A percentile compares a stretch with the other conserved stretches of the same genome.
phyloP scores from a whole-genome alignment of 2,888 invertebrate genomes.

The Mesoligia furuncula region DNA sequence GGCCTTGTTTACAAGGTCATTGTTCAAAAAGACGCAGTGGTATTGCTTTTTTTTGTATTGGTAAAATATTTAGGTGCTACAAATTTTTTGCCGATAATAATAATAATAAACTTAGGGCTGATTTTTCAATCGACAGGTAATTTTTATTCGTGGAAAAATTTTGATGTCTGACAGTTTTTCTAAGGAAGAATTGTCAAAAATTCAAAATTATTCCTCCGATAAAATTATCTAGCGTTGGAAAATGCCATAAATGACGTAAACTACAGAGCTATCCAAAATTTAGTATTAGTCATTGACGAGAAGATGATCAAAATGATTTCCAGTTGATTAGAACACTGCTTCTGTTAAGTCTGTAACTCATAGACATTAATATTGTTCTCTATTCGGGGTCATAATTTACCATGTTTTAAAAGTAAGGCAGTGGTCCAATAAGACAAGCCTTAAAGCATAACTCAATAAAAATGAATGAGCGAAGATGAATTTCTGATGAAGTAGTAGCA shows the following conservation, averaged over 20 bases:
- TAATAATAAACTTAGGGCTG: no score
- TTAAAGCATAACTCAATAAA: constrained; percentile 40
- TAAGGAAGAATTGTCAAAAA: no score
- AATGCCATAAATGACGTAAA: no score
- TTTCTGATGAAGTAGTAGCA: constrained; percentile 66
- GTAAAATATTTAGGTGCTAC: neutral
- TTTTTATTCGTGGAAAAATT: no score
- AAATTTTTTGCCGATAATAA: neutral
- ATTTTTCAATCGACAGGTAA: no score
- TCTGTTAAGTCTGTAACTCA: neutral
- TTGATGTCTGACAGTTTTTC: no score
- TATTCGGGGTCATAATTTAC: neutral
- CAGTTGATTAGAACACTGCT: neutral
- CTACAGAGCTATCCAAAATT: neutral
- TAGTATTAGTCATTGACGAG: neutral
- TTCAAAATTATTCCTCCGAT: no score
- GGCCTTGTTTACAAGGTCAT: neutral
- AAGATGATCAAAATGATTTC: neutral
- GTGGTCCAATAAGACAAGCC: constrained; percentile 13
- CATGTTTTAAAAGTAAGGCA: constrained; percentile 9
- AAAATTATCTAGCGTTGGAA: no score
- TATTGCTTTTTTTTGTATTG: neutral
- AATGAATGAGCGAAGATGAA: constrained; percentile 60
- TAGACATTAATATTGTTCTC: neutral
- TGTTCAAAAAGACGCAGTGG: neutral